Conservation (phyloP, 2,888 invertebrate genomes). For the Synanthedon myopaeformis region DNA sequence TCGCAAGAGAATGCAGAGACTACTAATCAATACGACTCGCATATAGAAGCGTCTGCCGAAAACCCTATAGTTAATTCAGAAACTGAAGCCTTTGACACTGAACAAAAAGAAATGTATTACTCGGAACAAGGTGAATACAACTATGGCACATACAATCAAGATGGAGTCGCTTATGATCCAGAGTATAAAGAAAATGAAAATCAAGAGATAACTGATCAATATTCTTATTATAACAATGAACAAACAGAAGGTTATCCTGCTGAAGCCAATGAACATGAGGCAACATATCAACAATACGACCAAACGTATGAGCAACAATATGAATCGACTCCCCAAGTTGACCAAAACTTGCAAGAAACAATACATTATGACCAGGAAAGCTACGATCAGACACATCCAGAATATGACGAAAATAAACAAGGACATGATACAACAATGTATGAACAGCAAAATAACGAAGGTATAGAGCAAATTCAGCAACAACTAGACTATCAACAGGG, state of each 20-base stretch:
- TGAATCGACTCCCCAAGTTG: background rate
- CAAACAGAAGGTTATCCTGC: conserved; percentile 22
- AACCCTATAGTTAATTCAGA: conserved; percentile 8
- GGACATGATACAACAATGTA: conserved; percentile 5
- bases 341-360: conserved; percentile 1
- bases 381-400: conserved; percentile 6
- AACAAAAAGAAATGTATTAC: conserved; percentile 42
- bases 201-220: conserved; percentile 24
- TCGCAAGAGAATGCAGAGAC: conserved; percentile 5
- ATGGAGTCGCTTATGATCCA: conserved; percentile 15
- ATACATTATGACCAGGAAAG: conserved; percentile 11
- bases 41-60: background rate
- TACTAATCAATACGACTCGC: conserved; percentile 2
- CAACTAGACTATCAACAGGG: conserved; percentile 30
- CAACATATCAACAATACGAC: conserved; percentile 36
- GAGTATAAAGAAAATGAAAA: conserved; percentile 16
- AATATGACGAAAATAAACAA: conserved; percentile 7
- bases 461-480: conserved; percentile 21
- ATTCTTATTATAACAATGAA: conserved; percentile 31
- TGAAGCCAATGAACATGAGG: conserved; percentile 38
- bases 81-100: conserved; percentile 35
- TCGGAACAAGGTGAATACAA: conserved; percentile 24
- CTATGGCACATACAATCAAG: conserved; percentile 19
- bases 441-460: conserved; percentile 18
- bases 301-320: conserved; percentile 46